These are phyloP conservation scores for Pseudopleuronectes americanus DNA, from an alignment of 2,797 vertebrate species.

Conservation along the genomic window DNA sequence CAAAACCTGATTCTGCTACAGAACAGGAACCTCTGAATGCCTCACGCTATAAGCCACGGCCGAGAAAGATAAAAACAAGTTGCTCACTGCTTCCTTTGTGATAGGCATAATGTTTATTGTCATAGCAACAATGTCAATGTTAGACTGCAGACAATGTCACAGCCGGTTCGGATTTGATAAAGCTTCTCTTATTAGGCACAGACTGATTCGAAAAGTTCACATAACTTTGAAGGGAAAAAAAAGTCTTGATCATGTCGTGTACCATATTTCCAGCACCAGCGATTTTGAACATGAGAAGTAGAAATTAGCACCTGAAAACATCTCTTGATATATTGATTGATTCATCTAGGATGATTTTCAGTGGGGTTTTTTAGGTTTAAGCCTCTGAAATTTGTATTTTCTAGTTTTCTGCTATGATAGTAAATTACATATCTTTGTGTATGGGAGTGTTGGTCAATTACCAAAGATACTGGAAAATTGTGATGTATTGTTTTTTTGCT, in stretches of 20 bases:
- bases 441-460: no score
- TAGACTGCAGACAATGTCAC: background rate
- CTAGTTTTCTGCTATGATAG: background rate
- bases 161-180: background rate
- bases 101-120: constrained; percentile 22
- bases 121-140: constrained; percentile 29
- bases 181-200: background rate
- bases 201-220: background rate
- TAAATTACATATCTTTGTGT: background rate
- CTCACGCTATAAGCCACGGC: constrained; percentile 12
- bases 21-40: constrained; percentile 55
- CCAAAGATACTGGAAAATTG: no score
- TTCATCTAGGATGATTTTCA: background rate
- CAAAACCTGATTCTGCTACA: constrained; percentile 48
- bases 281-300: background rate
- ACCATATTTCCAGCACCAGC: background rate
- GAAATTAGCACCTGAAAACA: background rate
- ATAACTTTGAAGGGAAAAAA: background rate
- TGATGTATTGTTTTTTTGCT: no score
- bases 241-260: background rate
- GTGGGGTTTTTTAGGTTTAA: no score
- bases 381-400: no score
- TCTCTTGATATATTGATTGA: background rate
- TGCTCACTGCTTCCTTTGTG: constrained; percentile 7
- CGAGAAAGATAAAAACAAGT: constrained; percentile 4